These are phyloP conservation scores for Neomicropteryx cornuta DNA, from an alignment of 1,140 invertebrate genomes.

Conservation along the genomic window DNA sequence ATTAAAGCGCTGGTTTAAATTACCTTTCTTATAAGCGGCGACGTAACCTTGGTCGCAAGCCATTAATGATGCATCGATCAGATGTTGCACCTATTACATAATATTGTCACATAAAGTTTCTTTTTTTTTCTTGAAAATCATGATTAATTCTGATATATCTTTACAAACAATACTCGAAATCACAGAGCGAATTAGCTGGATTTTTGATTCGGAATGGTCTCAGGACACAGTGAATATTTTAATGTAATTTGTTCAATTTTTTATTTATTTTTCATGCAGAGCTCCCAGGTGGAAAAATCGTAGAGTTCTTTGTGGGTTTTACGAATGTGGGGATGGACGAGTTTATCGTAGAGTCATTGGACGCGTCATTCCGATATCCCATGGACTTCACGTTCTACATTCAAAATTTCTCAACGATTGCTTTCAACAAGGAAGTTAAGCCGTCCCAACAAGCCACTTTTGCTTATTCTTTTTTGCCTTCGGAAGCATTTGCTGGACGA, in stretches of 20 bases:
- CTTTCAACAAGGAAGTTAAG: constrained; percentile 82
- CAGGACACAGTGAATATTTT: neutral
- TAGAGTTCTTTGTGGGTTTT: constrained; percentile 94
- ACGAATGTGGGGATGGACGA: constrained; percentile 87
- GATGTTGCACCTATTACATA: neutral
- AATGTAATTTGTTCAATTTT: constrained; percentile 11
- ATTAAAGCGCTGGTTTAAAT: too few relatives aligned
- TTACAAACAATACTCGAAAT: constrained; percentile 14
- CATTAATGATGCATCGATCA: constrained; percentile 3
- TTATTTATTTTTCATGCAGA: constrained; percentile 47
- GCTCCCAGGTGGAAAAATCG: constrained; percentile 81
- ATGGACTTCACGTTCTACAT: constrained; percentile 98
- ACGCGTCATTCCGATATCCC: constrained; percentile 96
- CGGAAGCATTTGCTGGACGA: constrained; percentile 88
- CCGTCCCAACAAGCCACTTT: constrained; percentile 90
- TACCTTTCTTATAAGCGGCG: too few relatives aligned
- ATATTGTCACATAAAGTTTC: neutral
- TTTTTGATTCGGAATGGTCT: constrained; percentile 6
- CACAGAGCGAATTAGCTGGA: constrained; percentile 23
- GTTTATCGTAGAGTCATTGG: constrained; percentile 85
- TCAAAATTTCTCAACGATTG: constrained; percentile 91
- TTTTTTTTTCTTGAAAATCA: neutral
- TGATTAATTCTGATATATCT: neutral
- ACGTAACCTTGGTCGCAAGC: too few relatives aligned
- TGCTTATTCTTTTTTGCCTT: constrained; percentile 89